A percentile compares a stretch with the other conserved stretches of the same genome.
These are phyloP conservation scores for Mycetomoellerius zeteki DNA, from an alignment of 1,140 invertebrate genomes.

Conservation along the genomic window DNA sequence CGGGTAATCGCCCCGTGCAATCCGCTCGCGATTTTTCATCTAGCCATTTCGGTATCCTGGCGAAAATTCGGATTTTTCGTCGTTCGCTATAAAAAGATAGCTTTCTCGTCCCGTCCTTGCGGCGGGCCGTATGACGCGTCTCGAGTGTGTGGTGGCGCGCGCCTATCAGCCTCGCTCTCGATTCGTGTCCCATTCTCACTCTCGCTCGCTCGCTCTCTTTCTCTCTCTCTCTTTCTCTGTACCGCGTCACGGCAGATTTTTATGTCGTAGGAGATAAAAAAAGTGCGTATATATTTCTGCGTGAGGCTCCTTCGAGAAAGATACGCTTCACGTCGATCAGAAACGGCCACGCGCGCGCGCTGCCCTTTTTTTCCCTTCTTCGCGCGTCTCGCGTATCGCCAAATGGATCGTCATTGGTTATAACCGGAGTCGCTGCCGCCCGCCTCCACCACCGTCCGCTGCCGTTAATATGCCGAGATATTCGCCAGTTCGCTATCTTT, in stretches of 20 bases:
- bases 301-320: slow-evolving; percentile 21
- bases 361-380: slow-evolving; percentile 58
- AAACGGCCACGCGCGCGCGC: slow-evolving; percentile 38
- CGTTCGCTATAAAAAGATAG: slow-evolving; percentile 62
- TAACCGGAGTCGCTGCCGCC: slow-evolving; percentile 2
- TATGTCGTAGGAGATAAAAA: slow-evolving; percentile 27
- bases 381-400: slow-evolving; percentile 35
- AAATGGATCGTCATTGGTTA: slow-evolving; percentile 59
- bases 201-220: not conserved
- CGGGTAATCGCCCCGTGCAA: slow-evolving; percentile 41
- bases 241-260: slow-evolving; percentile 41
- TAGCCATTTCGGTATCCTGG: slow-evolving; percentile 62
- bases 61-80: slow-evolving; percentile 53
- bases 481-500: slow-evolving; percentile 26
- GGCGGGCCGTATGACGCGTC: slow-evolving; percentile 72
- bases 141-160: slow-evolving; percentile 72
- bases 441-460: not conserved
- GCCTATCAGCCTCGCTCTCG: slow-evolving; percentile 69
- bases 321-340: slow-evolving; percentile 34
- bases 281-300: not conserved
- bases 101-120: slow-evolving; percentile 64
- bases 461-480: slow-evolving; percentile 31
- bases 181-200: slow-evolving; percentile 63
- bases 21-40: slow-evolving; percentile 63
- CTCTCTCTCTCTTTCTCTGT: not conserved